Conservation (phyloP, 2,797 vertebrate species). For the Neostethus bicornis region DNA sequence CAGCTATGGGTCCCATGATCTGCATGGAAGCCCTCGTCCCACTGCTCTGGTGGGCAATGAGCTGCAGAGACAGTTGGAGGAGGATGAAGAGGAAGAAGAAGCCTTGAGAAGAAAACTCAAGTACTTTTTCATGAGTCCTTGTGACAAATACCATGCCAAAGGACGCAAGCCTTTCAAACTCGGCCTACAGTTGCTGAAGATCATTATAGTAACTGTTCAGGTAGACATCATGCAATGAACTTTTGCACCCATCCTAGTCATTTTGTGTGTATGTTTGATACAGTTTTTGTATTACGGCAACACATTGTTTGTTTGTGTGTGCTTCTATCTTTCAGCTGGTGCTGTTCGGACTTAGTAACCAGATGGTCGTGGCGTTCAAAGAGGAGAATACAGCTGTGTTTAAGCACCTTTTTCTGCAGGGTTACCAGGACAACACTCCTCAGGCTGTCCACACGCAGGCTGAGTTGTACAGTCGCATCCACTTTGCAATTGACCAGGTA, state of each 20-base stretch:
- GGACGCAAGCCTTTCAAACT: constrained; percentile 91
- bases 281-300: not conserved
- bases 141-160: constrained; percentile 92
- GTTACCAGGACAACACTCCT: constrained; percentile 78
- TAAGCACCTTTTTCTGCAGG: constrained; percentile 90
- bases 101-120: constrained; percentile 89
- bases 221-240: no score
- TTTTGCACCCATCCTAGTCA: not conserved
- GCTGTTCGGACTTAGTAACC: constrained; percentile 94
- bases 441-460: constrained; percentile 83
- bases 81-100: constrained; percentile 80
- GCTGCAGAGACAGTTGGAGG: constrained; percentile 52
- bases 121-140: constrained; percentile 96
- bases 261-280: not conserved
- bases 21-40: constrained; percentile 29
- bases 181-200: constrained; percentile 89
- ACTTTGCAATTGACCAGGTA: constrained; percentile 85
- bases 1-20: constrained; percentile 77
- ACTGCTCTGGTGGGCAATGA: constrained; percentile 30
- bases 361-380: constrained; percentile 93
- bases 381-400: constrained; percentile 91
- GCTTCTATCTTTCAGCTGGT: constrained; percentile 80
- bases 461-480: constrained; percentile 80
- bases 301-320: not conserved
- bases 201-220: constrained; percentile 89